These are phyloP conservation scores for roundworm (Caenorhabditis elegans) DNA, from an alignment of 1,140 invertebrate species.

Conservation along the genomic window WBcel235 BX284603.4:10072501-10073000, in stretches of 20 bases:
- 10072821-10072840: neutral
- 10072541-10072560: too few relatives aligned
- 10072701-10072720: too few relatives aligned
- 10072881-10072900: neutral
- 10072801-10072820: neutral
- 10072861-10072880: too few relatives aligned
- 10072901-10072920: neutral
- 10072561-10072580: too few relatives aligned
- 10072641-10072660: too few relatives aligned
- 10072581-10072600: too few relatives aligned
- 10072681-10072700: too few relatives aligned
- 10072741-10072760: neutral
- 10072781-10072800: neutral
- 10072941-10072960: neutral
- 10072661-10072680: too few relatives aligned
- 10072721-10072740: neutral
- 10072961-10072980: neutral
- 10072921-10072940: neutral
- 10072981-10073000: neutral
- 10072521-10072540: too few relatives aligned
- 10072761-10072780: conserved; percentile 16
- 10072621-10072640: too few relatives aligned
- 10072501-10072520: too few relatives aligned
- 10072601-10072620: too few relatives aligned
- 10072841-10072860: neutral